These are phyloP conservation scores for Albula goreensis DNA, from an alignment of 2,113 vertebrate species.

Conservation along the genomic window DNA sequence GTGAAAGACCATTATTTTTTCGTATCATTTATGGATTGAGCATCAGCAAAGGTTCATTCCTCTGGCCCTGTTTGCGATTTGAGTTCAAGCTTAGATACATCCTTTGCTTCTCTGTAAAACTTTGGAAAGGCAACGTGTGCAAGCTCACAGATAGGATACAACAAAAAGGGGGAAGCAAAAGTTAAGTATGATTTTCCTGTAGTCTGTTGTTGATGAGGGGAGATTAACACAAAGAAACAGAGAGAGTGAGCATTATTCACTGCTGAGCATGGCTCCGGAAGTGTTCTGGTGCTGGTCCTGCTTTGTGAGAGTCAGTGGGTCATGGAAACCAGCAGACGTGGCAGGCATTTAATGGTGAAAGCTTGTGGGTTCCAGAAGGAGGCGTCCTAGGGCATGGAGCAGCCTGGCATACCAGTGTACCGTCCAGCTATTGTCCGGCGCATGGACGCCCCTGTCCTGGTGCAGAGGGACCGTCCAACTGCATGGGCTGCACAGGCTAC, in stretches of 20 bases:
- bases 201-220: neutral
- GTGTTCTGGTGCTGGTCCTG: neutral
- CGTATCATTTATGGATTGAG: constrained; percentile 8
- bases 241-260: neutral
- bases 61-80: neutral
- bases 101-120: neutral
- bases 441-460: constrained; percentile 26
- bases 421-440: constrained; percentile 47
- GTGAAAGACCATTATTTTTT: neutral
- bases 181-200: neutral
- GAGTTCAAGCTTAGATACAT: neutral
- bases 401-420: constrained; percentile 93
- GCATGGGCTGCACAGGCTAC: constrained; percentile 28
- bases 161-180: neutral
- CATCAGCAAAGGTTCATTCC: constrained; percentile 8
- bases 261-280: neutral
- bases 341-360: constrained; percentile 57
- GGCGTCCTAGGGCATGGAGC: constrained; percentile 79
- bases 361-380: constrained; percentile 71
- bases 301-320: neutral
- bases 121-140: neutral
- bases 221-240: neutral
- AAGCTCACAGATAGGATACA: neutral
- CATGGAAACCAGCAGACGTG: too few species aligned
- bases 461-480: constrained; percentile 44